Conservation (phyloP, 2,113 vertebrate genomes). For the Aphelocoma coerulescens region DNA sequence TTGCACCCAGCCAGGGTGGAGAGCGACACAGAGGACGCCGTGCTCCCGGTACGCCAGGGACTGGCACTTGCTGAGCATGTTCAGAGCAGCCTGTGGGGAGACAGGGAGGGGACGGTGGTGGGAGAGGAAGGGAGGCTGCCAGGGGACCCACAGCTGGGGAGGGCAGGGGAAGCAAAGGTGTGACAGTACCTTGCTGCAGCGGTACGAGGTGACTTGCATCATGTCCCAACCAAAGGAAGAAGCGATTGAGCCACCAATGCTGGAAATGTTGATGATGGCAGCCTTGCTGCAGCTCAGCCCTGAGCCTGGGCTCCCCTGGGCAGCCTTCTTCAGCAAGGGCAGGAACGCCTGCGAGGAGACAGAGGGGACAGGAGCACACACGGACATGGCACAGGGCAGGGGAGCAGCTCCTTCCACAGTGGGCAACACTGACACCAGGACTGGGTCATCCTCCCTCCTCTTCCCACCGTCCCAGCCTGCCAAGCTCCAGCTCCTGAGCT, state of each 20-base stretch:
- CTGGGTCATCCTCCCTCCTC: background rate
- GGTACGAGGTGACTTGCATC: no score
- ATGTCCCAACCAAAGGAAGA: no score
- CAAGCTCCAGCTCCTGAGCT: background rate
- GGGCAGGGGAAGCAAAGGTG: background rate
- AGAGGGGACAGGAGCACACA: no score
- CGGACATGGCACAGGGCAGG: fast-evolving
- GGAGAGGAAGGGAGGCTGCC: background rate
- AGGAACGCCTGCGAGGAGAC: no score
- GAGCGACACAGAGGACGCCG: background rate
- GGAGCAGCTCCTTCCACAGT: background rate
- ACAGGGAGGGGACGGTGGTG: background rate
- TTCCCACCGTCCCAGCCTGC: background rate
- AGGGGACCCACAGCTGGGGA: background rate
- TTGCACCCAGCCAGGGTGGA: conserved; percentile 30
- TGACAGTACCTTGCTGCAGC: no score
- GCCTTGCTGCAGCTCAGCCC: no score
- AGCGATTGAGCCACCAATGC: no score
- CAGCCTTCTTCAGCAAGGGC: no score
- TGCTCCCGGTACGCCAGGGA: background rate
- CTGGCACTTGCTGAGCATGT: conserved; percentile 11
- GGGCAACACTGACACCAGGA: background rate
- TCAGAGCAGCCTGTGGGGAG: background rate
- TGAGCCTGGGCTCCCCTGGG: no score
- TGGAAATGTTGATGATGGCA: no score